These are phyloP conservation scores for Lycaon pictus DNA, from an alignment of 2,113 vertebrate species.

Conservation along the genomic window DNA sequence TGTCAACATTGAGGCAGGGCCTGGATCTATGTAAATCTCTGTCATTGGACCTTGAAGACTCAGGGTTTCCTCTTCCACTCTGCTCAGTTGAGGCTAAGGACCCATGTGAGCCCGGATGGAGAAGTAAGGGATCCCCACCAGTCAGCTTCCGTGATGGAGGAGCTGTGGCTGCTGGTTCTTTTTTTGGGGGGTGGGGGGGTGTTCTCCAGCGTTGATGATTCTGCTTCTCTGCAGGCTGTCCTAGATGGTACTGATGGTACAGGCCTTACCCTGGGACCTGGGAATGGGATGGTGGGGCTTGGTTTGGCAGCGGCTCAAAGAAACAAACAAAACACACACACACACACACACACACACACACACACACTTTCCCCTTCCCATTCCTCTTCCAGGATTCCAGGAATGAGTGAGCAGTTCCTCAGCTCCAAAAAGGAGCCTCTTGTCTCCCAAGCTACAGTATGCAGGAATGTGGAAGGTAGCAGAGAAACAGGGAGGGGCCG, in stretches of 20 bases:
- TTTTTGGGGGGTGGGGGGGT: rapidly evolving
- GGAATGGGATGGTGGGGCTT: background rate
- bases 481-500: background rate
- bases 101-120: background rate
- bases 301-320: background rate
- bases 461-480: background rate
- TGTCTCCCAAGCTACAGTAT: too few species aligned
- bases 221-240: background rate
- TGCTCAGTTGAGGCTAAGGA: background rate
- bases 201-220: background rate
- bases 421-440: background rate
- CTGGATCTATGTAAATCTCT: background rate
- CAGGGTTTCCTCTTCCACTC: background rate
- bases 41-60: background rate
- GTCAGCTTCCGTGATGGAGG: rapidly evolving
- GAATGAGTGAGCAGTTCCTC: background rate
- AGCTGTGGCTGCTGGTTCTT: background rate
- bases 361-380: background rate
- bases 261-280: background rate
- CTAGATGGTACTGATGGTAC: background rate
- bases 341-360: background rate
- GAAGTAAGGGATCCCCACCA: background rate
- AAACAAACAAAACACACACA: background rate
- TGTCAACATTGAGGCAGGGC: background rate
- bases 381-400: background rate